A percentile compares a stretch with the other conserved stretches of the same genome.
Conservation (phyloP, 2,888 invertebrate genomes). For the Andrena marginata region DNA sequence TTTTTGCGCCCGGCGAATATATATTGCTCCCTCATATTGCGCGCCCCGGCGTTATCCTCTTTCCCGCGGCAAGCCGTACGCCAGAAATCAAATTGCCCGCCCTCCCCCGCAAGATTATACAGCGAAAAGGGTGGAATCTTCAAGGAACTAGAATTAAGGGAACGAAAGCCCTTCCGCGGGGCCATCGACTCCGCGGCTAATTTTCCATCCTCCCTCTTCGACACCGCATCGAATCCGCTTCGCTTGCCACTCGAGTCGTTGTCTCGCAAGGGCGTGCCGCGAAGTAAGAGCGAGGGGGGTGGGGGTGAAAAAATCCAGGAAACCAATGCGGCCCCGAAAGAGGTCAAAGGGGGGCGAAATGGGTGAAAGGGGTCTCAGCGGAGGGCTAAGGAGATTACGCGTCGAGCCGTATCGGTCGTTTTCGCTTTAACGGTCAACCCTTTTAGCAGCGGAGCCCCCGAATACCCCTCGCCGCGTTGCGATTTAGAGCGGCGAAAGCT, state of each 20-base stretch:
- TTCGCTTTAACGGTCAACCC: constrained; percentile 67
- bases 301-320: constrained; percentile 54
- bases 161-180: too few relatives aligned
- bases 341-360: constrained; percentile 53
- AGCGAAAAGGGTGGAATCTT: background rate
- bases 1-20: constrained; percentile 51
- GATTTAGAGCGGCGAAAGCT: constrained; percentile 59
- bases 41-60: constrained; percentile 6
- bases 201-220: background rate
- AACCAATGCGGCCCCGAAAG: constrained; percentile 53
- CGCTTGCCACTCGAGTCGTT: constrained; percentile 5
- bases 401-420: constrained; percentile 60
- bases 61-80: background rate
- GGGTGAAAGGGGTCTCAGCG: constrained; percentile 54
- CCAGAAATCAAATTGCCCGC: background rate
- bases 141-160: background rate
- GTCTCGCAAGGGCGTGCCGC: constrained; percentile 8
- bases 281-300: background rate
- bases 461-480: constrained; percentile 46
- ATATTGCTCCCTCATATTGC: constrained; percentile 43
- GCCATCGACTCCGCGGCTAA: too few relatives aligned
- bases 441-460: constrained; percentile 71
- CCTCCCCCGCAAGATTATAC: background rate
- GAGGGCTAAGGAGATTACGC: constrained; percentile 61
- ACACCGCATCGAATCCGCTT: constrained; percentile 13